These are phyloP conservation scores for Irena cyanogastra DNA, from an alignment of 2,113 vertebrate genomes.

Conservation along the genomic window DNA sequence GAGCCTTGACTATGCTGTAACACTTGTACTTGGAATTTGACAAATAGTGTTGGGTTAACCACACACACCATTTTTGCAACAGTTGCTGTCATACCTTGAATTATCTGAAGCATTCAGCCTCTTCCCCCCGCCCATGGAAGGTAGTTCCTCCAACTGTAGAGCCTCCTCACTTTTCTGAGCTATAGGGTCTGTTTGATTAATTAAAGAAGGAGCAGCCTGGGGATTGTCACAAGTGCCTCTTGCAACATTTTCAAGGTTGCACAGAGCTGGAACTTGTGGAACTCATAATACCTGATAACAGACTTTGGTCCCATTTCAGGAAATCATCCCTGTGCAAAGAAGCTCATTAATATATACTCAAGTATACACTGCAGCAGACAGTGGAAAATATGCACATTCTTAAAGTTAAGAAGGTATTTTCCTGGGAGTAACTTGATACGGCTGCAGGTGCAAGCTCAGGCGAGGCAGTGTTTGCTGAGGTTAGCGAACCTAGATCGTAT, in stretches of 20 bases:
- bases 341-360: neutral
- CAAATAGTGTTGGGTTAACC: neutral
- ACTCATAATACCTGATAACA: neutral
- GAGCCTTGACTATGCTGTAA: neutral
- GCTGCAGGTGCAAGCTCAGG: neutral
- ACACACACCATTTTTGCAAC: neutral
- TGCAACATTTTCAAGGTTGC: neutral
- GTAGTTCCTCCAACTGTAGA: neutral
- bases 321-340: neutral
- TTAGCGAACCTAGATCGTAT: neutral
- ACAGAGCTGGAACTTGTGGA: neutral
- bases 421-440: neutral
- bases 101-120: neutral
- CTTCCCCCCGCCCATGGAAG: accelerated
- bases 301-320: neutral
- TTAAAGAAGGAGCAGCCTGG: neutral
- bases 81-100: neutral
- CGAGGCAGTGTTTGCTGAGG: neutral
- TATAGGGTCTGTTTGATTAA: neutral
- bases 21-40: neutral
- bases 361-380: neutral
- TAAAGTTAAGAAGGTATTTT: neutral
- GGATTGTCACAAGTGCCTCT: neutral
- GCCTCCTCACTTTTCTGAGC: neutral
- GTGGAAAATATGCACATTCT: neutral